These are phyloP conservation scores for Ichneumoninae sp. DNA, from an alignment of 2,888 invertebrate species.

Conservation along the genomic window DNA sequence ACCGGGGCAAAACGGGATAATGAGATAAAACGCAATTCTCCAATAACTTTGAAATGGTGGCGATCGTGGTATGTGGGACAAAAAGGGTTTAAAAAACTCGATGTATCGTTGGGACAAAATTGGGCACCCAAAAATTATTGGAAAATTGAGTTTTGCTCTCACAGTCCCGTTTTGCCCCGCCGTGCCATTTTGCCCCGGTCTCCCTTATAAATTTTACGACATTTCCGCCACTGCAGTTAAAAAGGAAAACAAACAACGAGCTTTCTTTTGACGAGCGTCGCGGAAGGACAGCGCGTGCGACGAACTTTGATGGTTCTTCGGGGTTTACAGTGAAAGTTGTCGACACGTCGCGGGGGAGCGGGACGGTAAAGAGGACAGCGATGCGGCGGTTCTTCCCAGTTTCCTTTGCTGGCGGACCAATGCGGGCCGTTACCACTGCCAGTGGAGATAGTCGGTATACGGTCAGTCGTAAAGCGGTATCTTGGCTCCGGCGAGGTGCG, in stretches of 20 bases:
- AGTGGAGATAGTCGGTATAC: slow-evolving; percentile 65
- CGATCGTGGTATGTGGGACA: too few species aligned
- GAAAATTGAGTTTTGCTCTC: too few species aligned
- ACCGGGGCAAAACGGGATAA: too few species aligned
- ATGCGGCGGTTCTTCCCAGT: slow-evolving; percentile 16
- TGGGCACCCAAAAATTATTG: too few species aligned
- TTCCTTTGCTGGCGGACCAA: slow-evolving; percentile 24
- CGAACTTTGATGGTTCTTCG: background rate
- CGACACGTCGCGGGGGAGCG: slow-evolving; percentile 25
- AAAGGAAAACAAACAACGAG: background rate
- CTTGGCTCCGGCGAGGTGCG: slow-evolving; percentile 47
- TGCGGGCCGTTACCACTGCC: slow-evolving; percentile 36
- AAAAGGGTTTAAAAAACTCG: too few species aligned
- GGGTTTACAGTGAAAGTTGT: slow-evolving; percentile 31
- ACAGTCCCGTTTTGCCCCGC: too few species aligned
- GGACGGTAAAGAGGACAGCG: slow-evolving; percentile 23
- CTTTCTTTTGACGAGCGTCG: background rate
- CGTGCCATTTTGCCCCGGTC: too few species aligned
- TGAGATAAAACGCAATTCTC: too few species aligned
- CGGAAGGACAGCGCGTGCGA: background rate
- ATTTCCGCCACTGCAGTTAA: background rate
- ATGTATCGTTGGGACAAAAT: too few species aligned
- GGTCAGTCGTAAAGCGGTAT: slow-evolving; percentile 73
- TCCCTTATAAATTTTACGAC: background rate
- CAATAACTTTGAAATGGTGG: too few species aligned